Base-by-base conservation (phyloP, 53 echinoderm and acorn worm genomes). In the Crossaster papposus region DNA sequence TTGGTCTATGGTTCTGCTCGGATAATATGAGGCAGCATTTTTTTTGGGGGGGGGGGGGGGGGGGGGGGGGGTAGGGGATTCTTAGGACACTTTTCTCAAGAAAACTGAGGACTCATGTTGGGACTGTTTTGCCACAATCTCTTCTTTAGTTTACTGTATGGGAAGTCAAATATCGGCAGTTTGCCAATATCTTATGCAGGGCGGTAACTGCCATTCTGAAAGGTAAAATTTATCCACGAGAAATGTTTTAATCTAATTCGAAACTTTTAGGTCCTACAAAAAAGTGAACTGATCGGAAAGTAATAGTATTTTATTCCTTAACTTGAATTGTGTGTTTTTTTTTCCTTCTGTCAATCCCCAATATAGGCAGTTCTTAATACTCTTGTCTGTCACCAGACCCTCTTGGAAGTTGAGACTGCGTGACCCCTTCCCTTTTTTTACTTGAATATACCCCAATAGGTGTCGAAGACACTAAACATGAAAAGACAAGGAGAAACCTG, bases 21-120 rank as follows among this genome's bases (percentile, higher is more conserved):
- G 38, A 12, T 78, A 78, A 78, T 78, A 20, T 44, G 24, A 78
- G 36, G 78, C 78, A 78, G 78, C 51, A 18, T 18, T 78, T 34
- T 36, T 12, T n/a, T n/a, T n/a, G n/a, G n/a, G n/a, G n/a, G n/a
- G n/a, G n/a, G n/a, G n/a, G n/a, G n/a, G n/a, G n/a, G n/a, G n/a
- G n/a, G n/a, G n/a, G n/a, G n/a, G n/a, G n/a, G 58, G 22, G 58
- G 58, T 58, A 15, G 58, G 58, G 17, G 17, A 58, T 58, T 58
- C 58, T 15, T 58, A n/a, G 58, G 58, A 1, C 2, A 1, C 58
- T 4, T 58, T 18, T 58, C 22, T 17, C 58, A 58, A 58, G 15
- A 58, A 20, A 58, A 4, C 22, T 0, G 17, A 58, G 58, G 58
- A 58, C 17, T 20, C 22, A 18, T 4, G 58, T 58, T 58, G 58